phyloP scores from a whole-genome alignment of 2,797 vertebrate species.

The Vultur gryphus region DNA sequence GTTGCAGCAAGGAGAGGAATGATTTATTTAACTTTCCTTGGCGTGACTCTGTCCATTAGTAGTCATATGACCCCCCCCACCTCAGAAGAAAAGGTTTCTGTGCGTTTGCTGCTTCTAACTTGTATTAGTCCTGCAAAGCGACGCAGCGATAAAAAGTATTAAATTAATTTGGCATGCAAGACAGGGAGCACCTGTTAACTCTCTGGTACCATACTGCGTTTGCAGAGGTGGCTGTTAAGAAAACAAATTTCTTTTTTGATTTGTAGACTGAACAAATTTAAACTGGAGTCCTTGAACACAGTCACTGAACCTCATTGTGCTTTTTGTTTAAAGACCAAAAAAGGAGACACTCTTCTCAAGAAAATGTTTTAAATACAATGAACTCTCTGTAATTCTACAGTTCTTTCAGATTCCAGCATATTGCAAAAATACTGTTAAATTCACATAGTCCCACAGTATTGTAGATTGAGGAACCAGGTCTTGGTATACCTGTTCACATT shows the following conservation, averaged over 20 bases:
- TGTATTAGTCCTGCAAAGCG: background rate
- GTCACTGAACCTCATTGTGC: background rate
- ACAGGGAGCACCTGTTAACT: conserved; percentile 21
- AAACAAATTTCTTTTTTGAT: conserved; percentile 57
- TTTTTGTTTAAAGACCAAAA: conserved; percentile 36
- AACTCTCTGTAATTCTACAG: background rate
- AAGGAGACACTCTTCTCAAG: background rate
- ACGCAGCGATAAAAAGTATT: background rate
- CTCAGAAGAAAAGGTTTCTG: background rate
- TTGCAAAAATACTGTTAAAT: background rate
- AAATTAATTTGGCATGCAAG: conserved; percentile 33
- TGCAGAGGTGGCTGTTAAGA: conserved; percentile 51
- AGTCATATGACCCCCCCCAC: background rate
- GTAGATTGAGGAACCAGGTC: background rate
- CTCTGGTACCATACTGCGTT: background rate
- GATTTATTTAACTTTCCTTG: background rate
- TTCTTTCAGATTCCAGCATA: background rate
- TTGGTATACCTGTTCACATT: background rate
- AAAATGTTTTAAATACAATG: background rate
- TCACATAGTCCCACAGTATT: background rate
- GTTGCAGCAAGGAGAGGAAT: background rate
- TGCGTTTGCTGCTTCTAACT: background rate
- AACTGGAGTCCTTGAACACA: conserved; percentile 26
- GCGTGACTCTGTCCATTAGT: background rate
- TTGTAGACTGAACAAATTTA: conserved; percentile 48